These are phyloP conservation scores for Athetis lepigone DNA, from an alignment of 2,888 invertebrate species.

Conservation along the genomic window DNA sequence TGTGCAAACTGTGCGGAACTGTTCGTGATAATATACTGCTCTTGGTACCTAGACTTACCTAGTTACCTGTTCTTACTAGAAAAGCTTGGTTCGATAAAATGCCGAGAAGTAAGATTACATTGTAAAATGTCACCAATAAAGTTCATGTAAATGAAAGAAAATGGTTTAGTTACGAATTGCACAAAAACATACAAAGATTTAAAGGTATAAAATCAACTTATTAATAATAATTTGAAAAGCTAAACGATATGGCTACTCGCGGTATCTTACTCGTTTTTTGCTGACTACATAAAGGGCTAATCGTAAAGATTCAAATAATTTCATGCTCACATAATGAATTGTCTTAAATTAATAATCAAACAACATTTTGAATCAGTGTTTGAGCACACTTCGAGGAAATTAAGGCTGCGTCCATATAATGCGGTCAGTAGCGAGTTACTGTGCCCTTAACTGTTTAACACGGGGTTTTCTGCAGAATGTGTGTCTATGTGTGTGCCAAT, in stretches of 20 bases:
- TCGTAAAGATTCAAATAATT: slow-evolving; percentile 30
- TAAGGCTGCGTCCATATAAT: slow-evolving; percentile 11
- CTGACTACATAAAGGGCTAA: neutral
- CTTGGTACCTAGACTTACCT: slow-evolving; percentile 10
- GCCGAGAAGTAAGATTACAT: neutral
- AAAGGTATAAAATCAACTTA: too few species aligned
- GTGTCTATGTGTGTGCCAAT: too few species aligned
- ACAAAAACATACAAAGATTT: too few species aligned
- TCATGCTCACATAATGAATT: slow-evolving; percentile 34
- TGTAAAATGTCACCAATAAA: neutral
- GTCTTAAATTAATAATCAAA: slow-evolving; percentile 56
- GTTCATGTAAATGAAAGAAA: neutral
- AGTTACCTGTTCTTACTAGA: slow-evolving; percentile 2
- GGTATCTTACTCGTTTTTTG: neutral
- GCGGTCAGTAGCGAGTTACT: neutral
- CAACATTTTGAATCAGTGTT: slow-evolving; percentile 35
- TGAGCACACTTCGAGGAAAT: slow-evolving; percentile 51
- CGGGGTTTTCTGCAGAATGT: too few species aligned
- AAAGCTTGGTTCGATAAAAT: slow-evolving; percentile 12
- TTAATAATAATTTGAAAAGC: too few species aligned
- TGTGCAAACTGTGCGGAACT: slow-evolving; percentile 41
- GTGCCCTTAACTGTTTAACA: too few species aligned
- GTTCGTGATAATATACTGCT: slow-evolving; percentile 12
- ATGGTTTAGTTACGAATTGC: too few species aligned
- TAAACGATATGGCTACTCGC: too few species aligned